Evolutionary conservation across 2,797 vertebrate species (phyloP), one percentile per base, ranked within the genome.

Genomic region (Tiaroga cobitis): DNA sequence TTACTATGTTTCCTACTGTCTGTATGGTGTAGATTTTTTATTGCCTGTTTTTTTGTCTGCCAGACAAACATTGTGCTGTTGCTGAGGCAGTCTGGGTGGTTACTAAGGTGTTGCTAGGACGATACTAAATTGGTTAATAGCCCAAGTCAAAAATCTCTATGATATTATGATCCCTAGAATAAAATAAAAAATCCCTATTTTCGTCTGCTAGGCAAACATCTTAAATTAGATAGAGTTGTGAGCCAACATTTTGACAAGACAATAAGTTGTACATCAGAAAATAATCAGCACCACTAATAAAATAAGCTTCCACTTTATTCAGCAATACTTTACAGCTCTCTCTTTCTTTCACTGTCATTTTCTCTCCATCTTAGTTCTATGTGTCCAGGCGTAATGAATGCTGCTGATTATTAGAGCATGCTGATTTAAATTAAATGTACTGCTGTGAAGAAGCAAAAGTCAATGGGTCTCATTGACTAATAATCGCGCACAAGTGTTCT

Each of bases 361-460:
- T 46, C 56, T 84, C 21, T 65, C 19, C 56, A 5, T 69, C 32
- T 70, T 77, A 19, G 65, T 43, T 73, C 16, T 2, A 15, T 80
- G 59, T 49, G 21, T 75, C 3, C 18, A 68, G 13, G 16, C 65
- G 3, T 79, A 72, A 69, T 16, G 24, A 61, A 59, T 84, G 41
- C 34, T 80, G 54, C 18, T 88, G 80, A 75, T 89, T 83, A 83
- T 85, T 61, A 61, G 29, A 83, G 67, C 18, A 7, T 59, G 75
- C 49, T 61, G 87, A 76, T 85, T 84, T 61, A 41, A 54, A 84
- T 77, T 18, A 56, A 78, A 63, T 11, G 24, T 63, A 54, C 46
- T 82, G 75, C 24, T 56, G 74, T 39, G 85, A 65, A 80, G 8
- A 32, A 32, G 49, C 51, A 34, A 41, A 61, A 32, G 19, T 34